Evolutionary conservation across 2,113 vertebrate species (phyloP).

Genomic region (Marmota monax): DNA sequence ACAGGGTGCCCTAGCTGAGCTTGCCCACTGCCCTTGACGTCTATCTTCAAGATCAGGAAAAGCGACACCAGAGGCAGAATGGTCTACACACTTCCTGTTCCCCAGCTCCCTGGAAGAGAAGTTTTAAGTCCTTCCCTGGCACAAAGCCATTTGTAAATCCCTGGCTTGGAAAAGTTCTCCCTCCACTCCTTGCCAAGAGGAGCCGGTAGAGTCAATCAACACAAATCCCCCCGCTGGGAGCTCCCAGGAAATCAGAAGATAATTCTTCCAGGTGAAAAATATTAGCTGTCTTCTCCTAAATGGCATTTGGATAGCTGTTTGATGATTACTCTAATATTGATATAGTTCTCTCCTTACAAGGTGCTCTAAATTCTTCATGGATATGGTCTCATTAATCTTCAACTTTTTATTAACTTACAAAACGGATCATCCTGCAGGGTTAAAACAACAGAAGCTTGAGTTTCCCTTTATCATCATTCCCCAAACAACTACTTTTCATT

Average conservation of each 20-base stretch:
- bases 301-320: slow-evolving; percentile 50
- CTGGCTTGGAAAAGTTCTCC: not conserved
- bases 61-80: not conserved
- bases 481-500: slow-evolving; percentile 48
- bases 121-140: not conserved
- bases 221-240: not conserved
- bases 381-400: slow-evolving; percentile 62
- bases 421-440: slow-evolving; percentile 13
- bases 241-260: not conserved
- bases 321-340: slow-evolving; percentile 56
- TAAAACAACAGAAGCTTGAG: slow-evolving; percentile 47
- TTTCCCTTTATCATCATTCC: slow-evolving; percentile 8
- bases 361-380: slow-evolving; percentile 45
- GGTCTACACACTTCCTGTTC: not conserved
- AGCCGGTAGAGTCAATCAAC: not conserved
- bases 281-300: slow-evolving; percentile 19
- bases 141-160: not conserved
- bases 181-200: not conserved
- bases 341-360: slow-evolving; percentile 47
- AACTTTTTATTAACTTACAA: slow-evolving; percentile 64
- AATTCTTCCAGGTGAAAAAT: slow-evolving; percentile 41
- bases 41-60: not conserved
- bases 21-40: fast-evolving
- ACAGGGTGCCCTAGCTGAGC: not conserved
- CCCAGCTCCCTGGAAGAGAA: not conserved